Evolutionary conservation across 2,888 invertebrate species (phyloP).

Genomic region (Biston stratarius): DNA sequence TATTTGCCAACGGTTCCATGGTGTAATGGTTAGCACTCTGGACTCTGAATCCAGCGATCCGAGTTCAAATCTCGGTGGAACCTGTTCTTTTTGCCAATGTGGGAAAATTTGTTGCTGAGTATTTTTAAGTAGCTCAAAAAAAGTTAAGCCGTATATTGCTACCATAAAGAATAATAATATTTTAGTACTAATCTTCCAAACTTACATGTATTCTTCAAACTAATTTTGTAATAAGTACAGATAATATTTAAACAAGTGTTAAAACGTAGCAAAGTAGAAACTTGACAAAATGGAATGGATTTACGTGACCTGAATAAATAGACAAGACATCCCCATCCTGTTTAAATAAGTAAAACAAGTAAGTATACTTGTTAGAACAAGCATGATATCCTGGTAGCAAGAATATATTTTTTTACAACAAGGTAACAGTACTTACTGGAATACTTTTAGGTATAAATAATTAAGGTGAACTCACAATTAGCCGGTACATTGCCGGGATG

Average conservation of each 20-base stretch:
- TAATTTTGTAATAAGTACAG: background rate
- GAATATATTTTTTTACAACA: background rate
- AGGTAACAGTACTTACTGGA: background rate
- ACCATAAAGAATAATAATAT: too few species aligned
- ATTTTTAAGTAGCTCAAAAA: background rate
- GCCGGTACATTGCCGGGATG: constrained; percentile 34
- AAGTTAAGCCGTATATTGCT: too few species aligned
- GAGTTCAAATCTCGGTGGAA: constrained; percentile 93
- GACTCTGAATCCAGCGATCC: constrained; percentile 93
- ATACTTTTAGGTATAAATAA: constrained; percentile 6
- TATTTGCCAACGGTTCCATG: constrained; percentile 84
- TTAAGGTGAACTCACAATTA: constrained; percentile 10
- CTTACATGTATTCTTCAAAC: too few species aligned
- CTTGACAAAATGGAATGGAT: constrained; percentile 1
- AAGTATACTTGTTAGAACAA: background rate
- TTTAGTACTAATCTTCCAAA: too few species aligned
- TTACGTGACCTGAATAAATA: constrained; percentile 1
- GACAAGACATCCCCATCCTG: background rate
- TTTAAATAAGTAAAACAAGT: constrained; percentile 3
- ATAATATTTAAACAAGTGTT: background rate
- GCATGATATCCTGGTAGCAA: background rate
- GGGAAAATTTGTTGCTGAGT: background rate
- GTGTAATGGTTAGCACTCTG: constrained; percentile 93
- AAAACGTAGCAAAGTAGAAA: background rate
- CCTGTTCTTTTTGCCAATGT: constrained; percentile 67